A percentile compares a stretch with the other conserved stretches of the same genome.
These are phyloP conservation scores for Otolemur garnettii DNA, from an alignment of 2,113 vertebrate genomes.

Conservation along the genomic window DNA sequence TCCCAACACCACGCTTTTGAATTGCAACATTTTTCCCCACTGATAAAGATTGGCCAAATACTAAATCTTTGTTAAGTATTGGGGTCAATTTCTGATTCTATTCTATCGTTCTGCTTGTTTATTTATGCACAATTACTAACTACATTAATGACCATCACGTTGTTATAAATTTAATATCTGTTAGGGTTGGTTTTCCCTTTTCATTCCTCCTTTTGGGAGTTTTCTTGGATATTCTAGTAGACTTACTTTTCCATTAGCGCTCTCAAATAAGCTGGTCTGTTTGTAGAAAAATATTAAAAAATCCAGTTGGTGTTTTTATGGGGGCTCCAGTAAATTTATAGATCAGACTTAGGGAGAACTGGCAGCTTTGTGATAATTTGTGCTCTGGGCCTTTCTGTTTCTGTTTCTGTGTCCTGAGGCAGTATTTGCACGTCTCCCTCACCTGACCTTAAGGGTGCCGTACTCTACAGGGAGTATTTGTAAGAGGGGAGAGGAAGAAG, in stretches of 20 bases:
- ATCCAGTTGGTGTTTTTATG: not conserved
- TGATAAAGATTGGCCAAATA: slow-evolving; percentile 37
- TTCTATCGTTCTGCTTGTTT: not conserved
- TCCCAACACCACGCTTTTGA: slow-evolving; percentile 47
- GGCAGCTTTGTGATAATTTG: slow-evolving; percentile 1
- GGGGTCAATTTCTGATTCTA: not conserved
- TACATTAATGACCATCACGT: not conserved
- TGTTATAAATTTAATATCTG: not conserved
- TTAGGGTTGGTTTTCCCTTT: not conserved
- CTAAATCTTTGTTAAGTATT: slow-evolving; percentile 1
- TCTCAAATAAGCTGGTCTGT: not conserved
- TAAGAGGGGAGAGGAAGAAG: not conserved
- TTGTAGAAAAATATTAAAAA: slow-evolving; percentile 12
- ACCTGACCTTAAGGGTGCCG: not conserved
- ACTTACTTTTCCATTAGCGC: not conserved
- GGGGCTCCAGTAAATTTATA: not conserved
- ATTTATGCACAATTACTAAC: not conserved
- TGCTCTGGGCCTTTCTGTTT: not conserved
- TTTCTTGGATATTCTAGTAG: slow-evolving; percentile 7
- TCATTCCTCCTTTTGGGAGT: not conserved
- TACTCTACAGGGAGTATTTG: not conserved
- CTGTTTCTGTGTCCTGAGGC: not conserved
- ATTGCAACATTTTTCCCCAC: slow-evolving; percentile 26
- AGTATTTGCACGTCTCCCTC: not conserved
- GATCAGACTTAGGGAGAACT: not conserved